Percentiles rank a stretch among this genome's conserved stretches.
Evolutionary conservation across 2,113 vertebrate species (phyloP).

Genomic region (Lanius ludovicianus): DNA sequence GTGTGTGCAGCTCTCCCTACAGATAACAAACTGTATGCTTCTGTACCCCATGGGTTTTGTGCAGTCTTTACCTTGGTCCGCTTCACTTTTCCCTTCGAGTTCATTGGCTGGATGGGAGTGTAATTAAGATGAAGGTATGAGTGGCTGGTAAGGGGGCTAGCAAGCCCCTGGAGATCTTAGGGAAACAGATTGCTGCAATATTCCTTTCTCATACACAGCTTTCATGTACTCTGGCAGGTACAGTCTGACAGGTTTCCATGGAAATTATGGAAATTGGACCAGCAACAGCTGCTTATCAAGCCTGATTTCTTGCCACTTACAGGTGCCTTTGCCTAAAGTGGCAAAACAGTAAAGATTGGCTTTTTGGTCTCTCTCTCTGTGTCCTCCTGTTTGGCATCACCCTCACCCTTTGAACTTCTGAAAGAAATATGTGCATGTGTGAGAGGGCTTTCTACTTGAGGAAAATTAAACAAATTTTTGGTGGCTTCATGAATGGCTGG

Average conservation of each 20-base stretch:
- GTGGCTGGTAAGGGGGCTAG: neutral
- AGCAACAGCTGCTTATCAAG: neutral
- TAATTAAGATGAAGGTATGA: neutral
- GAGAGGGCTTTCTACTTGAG: neutral
- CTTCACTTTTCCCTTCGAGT: neutral
- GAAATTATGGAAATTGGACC: conserved; percentile 20
- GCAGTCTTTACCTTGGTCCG: neutral
- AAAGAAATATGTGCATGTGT: neutral
- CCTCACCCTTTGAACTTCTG: neutral
- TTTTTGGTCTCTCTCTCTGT: neutral
- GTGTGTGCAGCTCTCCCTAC: neutral
- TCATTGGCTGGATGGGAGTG: neutral
- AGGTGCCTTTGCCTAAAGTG: neutral
- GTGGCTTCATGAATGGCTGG: neutral
- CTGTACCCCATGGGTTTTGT: neutral
- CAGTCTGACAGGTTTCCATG: conserved; percentile 25
- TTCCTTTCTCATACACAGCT: neutral
- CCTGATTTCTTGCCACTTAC: neutral
- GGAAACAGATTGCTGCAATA: neutral
- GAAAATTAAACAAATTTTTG: neutral
- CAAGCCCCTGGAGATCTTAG: neutral
- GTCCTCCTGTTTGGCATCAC: neutral
- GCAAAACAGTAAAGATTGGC: neutral
- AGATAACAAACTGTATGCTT: fast-evolving
- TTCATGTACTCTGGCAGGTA: neutral